Conservation (phyloP, 2,797 vertebrate genomes). For the Acipenser ruthenus region DNA sequence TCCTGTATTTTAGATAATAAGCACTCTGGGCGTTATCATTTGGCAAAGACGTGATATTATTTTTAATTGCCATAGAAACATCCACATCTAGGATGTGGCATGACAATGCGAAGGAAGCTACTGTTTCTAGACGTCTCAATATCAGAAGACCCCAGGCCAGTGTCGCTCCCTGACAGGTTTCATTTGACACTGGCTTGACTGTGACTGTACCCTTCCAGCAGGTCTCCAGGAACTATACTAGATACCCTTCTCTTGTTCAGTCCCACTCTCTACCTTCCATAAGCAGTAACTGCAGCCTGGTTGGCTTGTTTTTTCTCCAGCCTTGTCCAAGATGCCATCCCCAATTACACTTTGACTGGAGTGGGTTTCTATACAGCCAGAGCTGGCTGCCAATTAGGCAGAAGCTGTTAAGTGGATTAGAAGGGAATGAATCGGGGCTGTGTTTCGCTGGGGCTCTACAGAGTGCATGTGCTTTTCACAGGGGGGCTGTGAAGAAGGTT, state of each 20-base stretch:
- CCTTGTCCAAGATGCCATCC: not conserved
- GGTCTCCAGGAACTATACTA: not conserved
- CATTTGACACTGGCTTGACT: too few relatives aligned
- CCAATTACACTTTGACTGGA: slow-evolving; percentile 23
- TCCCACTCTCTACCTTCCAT: not conserved
- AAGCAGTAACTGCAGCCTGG: not conserved
- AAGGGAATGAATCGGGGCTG: slow-evolving; percentile 58
- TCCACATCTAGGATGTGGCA: too few relatives aligned
- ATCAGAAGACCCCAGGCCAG: too few relatives aligned
- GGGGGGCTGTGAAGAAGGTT: slow-evolving; percentile 20
- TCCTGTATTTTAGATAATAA: too few relatives aligned
- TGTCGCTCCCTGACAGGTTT: too few relatives aligned
- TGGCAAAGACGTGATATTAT: too few relatives aligned
- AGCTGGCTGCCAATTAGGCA: slow-evolving; percentile 41
- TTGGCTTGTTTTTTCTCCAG: not conserved
- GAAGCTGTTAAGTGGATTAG: slow-evolving; percentile 58
- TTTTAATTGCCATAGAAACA: too few relatives aligned
- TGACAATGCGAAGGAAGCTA: too few relatives aligned
- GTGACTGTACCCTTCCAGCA: too few relatives aligned
- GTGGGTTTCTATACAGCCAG: slow-evolving; percentile 33
- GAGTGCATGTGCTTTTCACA: slow-evolving; percentile 46
- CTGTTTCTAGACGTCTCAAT: too few relatives aligned
- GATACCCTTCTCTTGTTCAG: not conserved
- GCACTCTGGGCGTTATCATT: too few relatives aligned
- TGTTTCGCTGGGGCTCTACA: slow-evolving; percentile 53